Base-by-base conservation (phyloP, 2,797 vertebrate genomes). In the Calcarius lapponicus region DNA sequence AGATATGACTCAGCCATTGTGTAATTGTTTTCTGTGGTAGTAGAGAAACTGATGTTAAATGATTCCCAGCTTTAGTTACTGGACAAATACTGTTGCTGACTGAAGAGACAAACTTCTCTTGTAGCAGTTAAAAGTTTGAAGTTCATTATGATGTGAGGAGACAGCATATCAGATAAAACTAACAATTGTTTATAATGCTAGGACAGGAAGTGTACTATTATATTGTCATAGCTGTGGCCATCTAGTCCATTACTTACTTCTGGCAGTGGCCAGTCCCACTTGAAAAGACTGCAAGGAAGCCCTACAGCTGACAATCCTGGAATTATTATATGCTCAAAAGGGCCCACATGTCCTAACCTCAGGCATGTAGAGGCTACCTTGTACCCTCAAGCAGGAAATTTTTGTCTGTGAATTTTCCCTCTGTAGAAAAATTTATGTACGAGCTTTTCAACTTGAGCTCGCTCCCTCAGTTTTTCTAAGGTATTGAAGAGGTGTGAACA, bases 401-500 rank as follows among this genome's bases (percentile, higher is more conserved):
- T 67, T 93, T 69, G 32, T 80, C 71, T 87, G 64, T 81, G 72
- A n/a, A 91, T 94, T 84, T 91, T 82, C 20, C 47, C 12, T 60
- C 43, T 76, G 78, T 17, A 73, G 58, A 45, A 70, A 87, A 65
- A 85, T 66, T 60, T 13, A 76, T 9, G 11, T 53, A 26, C 18
- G 47, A 64, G 70, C 29, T 85, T 94, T 93, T 92, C 53, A 85
- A 42, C 64, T 75, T 42, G 42, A 58, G 83, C 69, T 89, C 15
- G 8, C 40, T 90, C 66, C 28, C 38, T 58, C 7, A 1, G 26
- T 82, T 87, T 90, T 89, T 81, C 74, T 42, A 28, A 83, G 82
- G 88, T 94, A 81, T 36, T 72, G 73, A 66, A 76, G 80, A 92
- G 64, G 56, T 74, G 74, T 88, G 80, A 93, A 75, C 60, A 58